Base-by-base conservation (phyloP, 2,797 vertebrate species). In the Tarsius wallacei region DNA sequence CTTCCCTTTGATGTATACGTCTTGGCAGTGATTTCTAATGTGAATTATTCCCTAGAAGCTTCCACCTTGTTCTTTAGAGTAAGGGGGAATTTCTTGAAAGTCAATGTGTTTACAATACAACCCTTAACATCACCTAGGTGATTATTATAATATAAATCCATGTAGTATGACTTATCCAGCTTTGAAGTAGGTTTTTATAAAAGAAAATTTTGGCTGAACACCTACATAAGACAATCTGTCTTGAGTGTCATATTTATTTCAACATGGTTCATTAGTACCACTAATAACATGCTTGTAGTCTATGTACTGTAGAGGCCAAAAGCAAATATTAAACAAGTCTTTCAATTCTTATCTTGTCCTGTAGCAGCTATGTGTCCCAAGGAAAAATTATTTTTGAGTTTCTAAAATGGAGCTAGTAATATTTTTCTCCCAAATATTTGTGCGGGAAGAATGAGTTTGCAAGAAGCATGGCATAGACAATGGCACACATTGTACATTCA, bases 181-280 rank as follows among this genome's bases (percentile, higher is more conserved):
- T 88, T 94, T 87, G 64, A n/a, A 66, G 91, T 42, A n/a, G 13
- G 31, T 2, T 91, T 19, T 77, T 87, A 33, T 66, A n/a, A 66
- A 53, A 95, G 80, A 51, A 22, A 90, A 94, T 73, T 91, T 97
- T 91, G 90, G 77, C 4, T 49, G 17, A 33, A 47, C 17, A 21
- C 47, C 84, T 49, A 87, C 24, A 12, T 78, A 53, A 73, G 22
- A 61, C n/a, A 95, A 33, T 0, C 49, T 87, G n/a, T 22, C 17
- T 49, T 33, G 42, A 33, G 28, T 55, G 83, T 84, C 51, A n/a
- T 77, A n/a, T 61, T 94, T 87, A 90, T 51, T 53, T 82, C 26
- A 93, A 21, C 68, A 15, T 73, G 49, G 26, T 71, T 93, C 66
- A 33, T 22, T 11, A 74, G 49, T 61, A 88, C 10, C 7, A 51